These are phyloP conservation scores for Prinia subflava DNA, from an alignment of 2,113 vertebrate species.

Conservation along the genomic window DNA sequence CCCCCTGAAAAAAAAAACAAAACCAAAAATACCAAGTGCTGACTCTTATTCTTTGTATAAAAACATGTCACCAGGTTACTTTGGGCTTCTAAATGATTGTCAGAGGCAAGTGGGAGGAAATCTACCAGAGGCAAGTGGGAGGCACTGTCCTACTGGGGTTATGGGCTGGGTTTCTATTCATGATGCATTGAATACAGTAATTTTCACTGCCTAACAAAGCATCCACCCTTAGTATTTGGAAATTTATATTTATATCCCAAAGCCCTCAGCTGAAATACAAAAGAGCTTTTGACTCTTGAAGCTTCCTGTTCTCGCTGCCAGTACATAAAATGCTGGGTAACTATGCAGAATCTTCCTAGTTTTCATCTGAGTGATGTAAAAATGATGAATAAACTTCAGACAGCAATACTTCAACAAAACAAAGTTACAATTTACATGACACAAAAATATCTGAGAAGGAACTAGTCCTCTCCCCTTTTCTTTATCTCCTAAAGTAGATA, in stretches of 20 bases:
- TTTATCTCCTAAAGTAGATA: neutral
- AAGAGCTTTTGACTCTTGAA: neutral
- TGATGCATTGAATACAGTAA: neutral
- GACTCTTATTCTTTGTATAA: neutral
- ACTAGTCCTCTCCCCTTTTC: neutral
- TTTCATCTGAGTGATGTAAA: neutral
- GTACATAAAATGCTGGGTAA: neutral
- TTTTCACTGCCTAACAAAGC: neutral
- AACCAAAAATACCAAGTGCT: neutral
- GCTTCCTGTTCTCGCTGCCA: neutral
- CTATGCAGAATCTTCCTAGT: neutral
- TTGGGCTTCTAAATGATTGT: neutral
- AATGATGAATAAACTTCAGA: neutral
- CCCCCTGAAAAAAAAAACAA: too few relatives aligned
- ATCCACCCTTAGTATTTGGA: neutral
- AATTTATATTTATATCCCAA: slow-evolving; percentile 18
- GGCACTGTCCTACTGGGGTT: neutral
- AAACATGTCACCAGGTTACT: neutral
- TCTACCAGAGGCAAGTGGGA: neutral
- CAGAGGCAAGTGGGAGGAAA: neutral
- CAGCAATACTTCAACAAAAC: neutral
- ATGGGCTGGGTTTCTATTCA: neutral
- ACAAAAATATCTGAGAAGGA: neutral
- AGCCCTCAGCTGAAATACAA: slow-evolving; percentile 5
- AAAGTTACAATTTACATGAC: neutral